Base-by-base conservation (phyloP, 2,113 vertebrate genomes). In the Silurus glanis region DNA sequence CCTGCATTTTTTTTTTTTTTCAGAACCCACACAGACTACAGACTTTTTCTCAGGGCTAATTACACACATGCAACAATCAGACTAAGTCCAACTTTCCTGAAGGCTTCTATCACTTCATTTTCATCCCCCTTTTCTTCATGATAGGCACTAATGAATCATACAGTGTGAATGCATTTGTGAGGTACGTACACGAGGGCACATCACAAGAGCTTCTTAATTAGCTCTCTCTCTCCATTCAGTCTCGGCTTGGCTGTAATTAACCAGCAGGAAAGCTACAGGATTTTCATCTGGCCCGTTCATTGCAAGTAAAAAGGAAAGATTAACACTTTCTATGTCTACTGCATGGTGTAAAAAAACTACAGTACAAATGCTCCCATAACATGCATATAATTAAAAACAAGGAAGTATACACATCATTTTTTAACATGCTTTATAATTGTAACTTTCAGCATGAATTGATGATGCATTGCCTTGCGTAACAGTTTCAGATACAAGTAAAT, bases 181-280 rank as follows among this genome's bases (percentile, higher is more conserved):
- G 71, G 74, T 37, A 49, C 83, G 6, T 25, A 69, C n/a, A 19
- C 4, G 9, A 83, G 71, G 74, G 61, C 55, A 51, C 56, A 91
- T 91, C 88, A 90, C 61, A 62, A 86, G 88, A 82, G 86, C 88
- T 69, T 85, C 88, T 93, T 94, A 91, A 94, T 94, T 92, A 92
- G 91, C 91, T 90, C 91, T 89, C 89, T 91, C 87, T 89, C 89
- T 89, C 90, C 86, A 87, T 92, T 94, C 90, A 91, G 71, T 79
- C 81, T 58, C 80, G 82, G 90, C 92, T 85, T 87, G 81, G 89
- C 86, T 94, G 89, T 93, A 93, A 93, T 93, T 95, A 92, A 90
- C 88, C 45, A 85, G 66, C 23, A 67, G 76, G 45, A 91, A 91
- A 92, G 91, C 88, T 87, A 88, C 92, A 87, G 90, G 90, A 92